Percentiles rank a stretch among this genome's conserved stretches.
Conservation (phyloP, 2,888 invertebrate genomes). For the Drosophila multiciliata region DNA sequence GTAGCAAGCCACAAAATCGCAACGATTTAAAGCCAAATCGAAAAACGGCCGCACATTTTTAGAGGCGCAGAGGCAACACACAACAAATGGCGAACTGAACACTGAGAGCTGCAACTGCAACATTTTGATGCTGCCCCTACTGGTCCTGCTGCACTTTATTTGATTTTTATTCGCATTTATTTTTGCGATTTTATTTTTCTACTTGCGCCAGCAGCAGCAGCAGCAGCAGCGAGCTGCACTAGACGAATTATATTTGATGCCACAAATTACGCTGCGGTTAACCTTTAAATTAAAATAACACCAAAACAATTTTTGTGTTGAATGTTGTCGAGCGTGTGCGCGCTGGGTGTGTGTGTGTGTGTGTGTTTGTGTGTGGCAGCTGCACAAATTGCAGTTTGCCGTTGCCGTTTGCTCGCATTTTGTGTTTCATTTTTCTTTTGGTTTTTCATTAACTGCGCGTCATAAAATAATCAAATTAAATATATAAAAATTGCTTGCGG, state of each 20-base stretch:
- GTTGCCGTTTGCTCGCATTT: constrained; percentile 38
- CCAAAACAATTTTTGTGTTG: constrained; percentile 77
- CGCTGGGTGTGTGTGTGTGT: constrained; percentile 2
- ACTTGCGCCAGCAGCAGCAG: constrained; percentile 8
- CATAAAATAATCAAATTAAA: constrained; percentile 83
- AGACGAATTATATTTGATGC: constrained; percentile 82
- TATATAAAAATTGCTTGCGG: constrained; percentile 45
- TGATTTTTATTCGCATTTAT: constrained; percentile 41
- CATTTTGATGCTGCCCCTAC: constrained; percentile 6
- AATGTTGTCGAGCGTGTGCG: constrained; percentile 39
- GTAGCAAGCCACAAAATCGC: constrained; percentile 30
- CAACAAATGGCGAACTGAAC: constrained; percentile 48
- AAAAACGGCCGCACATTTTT: constrained; percentile 48
- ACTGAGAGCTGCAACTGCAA: constrained; percentile 22
- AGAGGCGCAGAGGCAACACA: constrained; percentile 27
- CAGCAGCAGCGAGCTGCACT: constrained; percentile 37
- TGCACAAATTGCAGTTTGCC: constrained; percentile 73
- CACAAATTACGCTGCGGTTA: constrained; percentile 82
- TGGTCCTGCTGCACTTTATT: constrained; percentile 26
- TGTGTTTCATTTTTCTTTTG: constrained; percentile 14
- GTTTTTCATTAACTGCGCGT: constrained; percentile 68
- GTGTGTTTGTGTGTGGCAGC: constrained; percentile 59
- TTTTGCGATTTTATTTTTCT: constrained; percentile 23
- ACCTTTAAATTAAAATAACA: constrained; percentile 83
- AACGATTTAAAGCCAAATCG: constrained; percentile 56